phyloP scores from a whole-genome alignment of 2,113 vertebrate genomes.

The Chloroceryle aenea region DNA sequence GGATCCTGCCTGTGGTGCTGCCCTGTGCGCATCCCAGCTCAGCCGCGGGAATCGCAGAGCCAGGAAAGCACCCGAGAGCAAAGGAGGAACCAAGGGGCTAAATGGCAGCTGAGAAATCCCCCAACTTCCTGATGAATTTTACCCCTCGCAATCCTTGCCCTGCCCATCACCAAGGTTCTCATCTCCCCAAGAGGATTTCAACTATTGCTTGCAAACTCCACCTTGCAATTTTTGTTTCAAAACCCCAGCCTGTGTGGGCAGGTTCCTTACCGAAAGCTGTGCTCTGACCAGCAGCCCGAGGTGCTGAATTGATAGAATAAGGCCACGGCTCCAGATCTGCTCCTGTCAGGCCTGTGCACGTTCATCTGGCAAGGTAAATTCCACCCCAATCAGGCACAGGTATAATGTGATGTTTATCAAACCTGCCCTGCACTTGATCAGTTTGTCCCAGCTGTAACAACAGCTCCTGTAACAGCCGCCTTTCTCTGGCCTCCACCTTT shows the following conservation, averaged over 20 bases:
- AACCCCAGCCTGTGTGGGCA: not conserved
- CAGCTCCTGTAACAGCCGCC: not conserved
- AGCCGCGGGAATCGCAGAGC: rapidly evolving
- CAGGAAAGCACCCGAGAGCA: not conserved
- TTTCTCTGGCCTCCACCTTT: not conserved
- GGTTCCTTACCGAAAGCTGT: not conserved
- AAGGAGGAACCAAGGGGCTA: not conserved
- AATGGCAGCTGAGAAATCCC: not conserved
- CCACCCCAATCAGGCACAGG: not conserved
- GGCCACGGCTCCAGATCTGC: not conserved
- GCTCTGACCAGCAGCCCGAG: not conserved
- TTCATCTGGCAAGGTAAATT: not conserved
- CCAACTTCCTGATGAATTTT: not conserved
- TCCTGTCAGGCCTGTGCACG: not conserved
- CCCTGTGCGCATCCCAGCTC: not conserved
- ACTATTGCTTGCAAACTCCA: not conserved
- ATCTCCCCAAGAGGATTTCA: not conserved
- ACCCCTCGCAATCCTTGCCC: not conserved
- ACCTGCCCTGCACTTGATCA: rapidly evolving
- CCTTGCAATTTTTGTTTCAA: not conserved
- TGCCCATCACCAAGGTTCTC: not conserved
- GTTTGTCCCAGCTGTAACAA: not conserved
- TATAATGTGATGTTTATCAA: not conserved
- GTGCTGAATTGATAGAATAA: not conserved
- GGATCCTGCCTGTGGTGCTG: not conserved